Base-by-base conservation (phyloP, 2,797 vertebrate genomes). In the Parotocinclus haroldoi region DNA sequence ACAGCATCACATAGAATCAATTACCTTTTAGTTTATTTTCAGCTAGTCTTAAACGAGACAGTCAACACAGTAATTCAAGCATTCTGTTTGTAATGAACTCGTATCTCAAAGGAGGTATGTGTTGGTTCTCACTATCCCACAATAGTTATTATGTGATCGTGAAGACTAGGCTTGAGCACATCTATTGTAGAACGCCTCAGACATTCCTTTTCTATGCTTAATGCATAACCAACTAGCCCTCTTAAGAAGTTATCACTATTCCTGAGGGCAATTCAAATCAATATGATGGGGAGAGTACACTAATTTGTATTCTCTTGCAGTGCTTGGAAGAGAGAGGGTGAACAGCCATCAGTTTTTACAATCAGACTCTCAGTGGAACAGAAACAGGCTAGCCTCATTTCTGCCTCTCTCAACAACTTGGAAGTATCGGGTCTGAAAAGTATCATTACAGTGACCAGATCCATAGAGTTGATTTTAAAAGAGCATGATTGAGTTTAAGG, bases 371-470 rank as follows among this genome's bases (percentile, higher is more conserved):
- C 69, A 74, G 66, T 56, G 61, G 71, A 73, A 71, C 58, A 62
- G 51, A 63, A 80, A 57, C 60, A 71, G 66, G 48, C 68, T 62
- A 55, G 60, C 53, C 70, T 71, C 73, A 75, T 79, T n/a, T 76
- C 74, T 65, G 54, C 63, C 54, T 49, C 63, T 49, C 75, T 57
- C 63, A 58, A 58, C 59, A 62, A 56, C 52, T 70, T 63, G 59
- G 48, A 68, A 60, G 65, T 62, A 78, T 76, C 74, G 68, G 55
- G 64, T 64, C 72, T 60, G 63, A 75, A 71, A 69, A 71, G 76
- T 73, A 66, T 77, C 78, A 81, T 80, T 79, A 80, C n/a, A 53
- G 40, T 76, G 78, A 78, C 76, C 76, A 74, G 74, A 71, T 73
- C 60, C 75, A 76, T 58, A 64, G 72, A 71, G 73, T 58, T 72